Base-by-base conservation (phyloP, 2,113 vertebrate genomes). In the Xyrauchen texanus region DNA sequence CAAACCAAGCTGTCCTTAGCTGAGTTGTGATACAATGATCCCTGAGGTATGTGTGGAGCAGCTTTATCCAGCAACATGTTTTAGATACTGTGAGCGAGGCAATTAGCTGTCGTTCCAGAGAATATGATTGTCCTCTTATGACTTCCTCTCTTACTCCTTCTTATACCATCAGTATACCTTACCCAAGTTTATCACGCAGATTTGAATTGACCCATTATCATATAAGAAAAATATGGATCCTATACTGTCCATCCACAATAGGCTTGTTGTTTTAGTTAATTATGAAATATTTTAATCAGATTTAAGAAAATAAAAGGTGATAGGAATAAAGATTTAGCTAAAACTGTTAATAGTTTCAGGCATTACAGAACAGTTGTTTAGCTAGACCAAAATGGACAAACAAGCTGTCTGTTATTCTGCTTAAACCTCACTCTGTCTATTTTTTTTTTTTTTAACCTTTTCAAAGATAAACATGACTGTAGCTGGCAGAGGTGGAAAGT, bases 41-140 rank as follows among this genome's bases (percentile, higher is more conserved):
- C 89, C 88, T 46, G 88, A 88, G 88, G 91, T 86, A 64, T 71
- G 83, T 70, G 83, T 81, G 85, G 87, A 84, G 83, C 84, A 90
- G 89, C 84, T 86, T 82, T 83, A 89, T 90, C 89, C 86, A 88
- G 88, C 55, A 86, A 88, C 88, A 87, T 81, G 81, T 89, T 86
- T 86, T 82, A 78, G 85, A 88, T 87, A 89, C 86, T 87, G 82
- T 86, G 87, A 90, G 88, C 81, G 83, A 89, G 86, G 89, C 90
- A 92, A 92, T 93, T 92, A 93, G 89, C 88, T 87, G 83, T 81
- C 86, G 87, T 89, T 89, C 91, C 88, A 81, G 86, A 87, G 90
- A 90, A 89, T 86, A 85, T 76, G 34, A 44, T 51, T 62, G 4
- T 55, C 57, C 65, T 66, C 10, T 65, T 53, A 65, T 67, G 62